A percentile compares a stretch with the other conserved stretches of the same genome.
phyloP scores from a whole-genome alignment of 2,797 vertebrate genomes.

The Tadarida brasiliensis region DNA sequence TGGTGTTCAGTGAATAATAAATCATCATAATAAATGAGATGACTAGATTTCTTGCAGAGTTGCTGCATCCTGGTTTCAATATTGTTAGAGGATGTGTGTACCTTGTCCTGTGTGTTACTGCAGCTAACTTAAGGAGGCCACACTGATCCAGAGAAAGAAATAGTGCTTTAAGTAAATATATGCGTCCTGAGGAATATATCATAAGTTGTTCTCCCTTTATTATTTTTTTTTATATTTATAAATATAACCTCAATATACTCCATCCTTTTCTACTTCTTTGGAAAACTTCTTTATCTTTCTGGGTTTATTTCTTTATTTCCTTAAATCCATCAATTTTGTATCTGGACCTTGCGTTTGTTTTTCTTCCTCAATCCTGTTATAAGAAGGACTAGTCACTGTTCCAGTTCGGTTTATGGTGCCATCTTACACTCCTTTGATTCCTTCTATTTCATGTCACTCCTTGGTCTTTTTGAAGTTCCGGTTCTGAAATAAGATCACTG shows the following conservation, averaged over 20 bases:
- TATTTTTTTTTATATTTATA: slow-evolving; percentile 17
- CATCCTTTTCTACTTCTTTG: not conserved
- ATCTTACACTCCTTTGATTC: not conserved
- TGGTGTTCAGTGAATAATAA: slow-evolving; percentile 63
- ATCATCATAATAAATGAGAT: slow-evolving; percentile 69
- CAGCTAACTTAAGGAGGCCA: slow-evolving; percentile 56
- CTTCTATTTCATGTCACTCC: not conserved
- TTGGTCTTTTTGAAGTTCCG: not conserved
- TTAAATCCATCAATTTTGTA: slow-evolving; percentile 9
- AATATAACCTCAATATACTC: not conserved
- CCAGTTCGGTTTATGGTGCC: not conserved
- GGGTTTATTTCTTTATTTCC: not conserved
- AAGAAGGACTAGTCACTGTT: not conserved
- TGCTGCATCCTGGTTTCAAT: slow-evolving; percentile 19
- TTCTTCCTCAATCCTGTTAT: not conserved
- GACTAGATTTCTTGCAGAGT: slow-evolving; percentile 47
- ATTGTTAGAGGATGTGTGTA: slow-evolving; percentile 11
- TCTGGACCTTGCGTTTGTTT: not conserved
- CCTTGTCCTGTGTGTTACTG: not conserved
- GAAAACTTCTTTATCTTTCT: not conserved
- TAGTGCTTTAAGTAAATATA: slow-evolving; percentile 52
- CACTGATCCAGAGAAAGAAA: not conserved
- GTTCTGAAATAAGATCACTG: not conserved
- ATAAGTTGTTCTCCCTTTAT: not conserved
- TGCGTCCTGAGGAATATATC: slow-evolving; percentile 23